These are phyloP conservation scores for Galbula dea DNA, from an alignment of 2,113 vertebrate genomes.

Conservation along the genomic window DNA sequence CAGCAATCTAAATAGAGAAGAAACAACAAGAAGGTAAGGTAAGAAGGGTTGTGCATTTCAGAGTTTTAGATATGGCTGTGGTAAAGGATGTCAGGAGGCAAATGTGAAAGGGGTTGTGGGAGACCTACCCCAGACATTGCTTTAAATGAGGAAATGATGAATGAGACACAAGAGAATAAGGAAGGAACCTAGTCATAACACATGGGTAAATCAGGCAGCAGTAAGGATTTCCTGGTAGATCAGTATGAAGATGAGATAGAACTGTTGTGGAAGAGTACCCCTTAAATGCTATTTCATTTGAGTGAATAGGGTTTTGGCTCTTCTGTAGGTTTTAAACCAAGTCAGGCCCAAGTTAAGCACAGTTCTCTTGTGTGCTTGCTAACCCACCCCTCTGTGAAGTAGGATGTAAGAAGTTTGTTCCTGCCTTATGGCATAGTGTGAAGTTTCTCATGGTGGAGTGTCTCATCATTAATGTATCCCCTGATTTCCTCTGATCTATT, in stretches of 20 bases:
- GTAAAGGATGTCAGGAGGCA: background rate
- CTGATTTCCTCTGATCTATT: background rate
- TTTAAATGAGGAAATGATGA: background rate
- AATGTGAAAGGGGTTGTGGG: background rate
- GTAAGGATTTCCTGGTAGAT: background rate
- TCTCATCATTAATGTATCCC: background rate
- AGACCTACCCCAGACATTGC: accelerated
- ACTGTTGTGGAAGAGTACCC: background rate
- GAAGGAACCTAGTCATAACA: background rate
- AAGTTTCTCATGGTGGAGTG: background rate
- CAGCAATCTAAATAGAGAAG: background rate
- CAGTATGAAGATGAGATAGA: background rate
- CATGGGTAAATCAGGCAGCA: background rate
- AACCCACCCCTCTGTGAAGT: background rate
- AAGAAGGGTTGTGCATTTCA: background rate
- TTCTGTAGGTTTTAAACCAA: background rate
- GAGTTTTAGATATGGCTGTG: background rate
- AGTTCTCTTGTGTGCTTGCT: background rate
- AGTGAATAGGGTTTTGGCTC: background rate
- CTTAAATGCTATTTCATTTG: background rate
- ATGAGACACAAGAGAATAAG: background rate
- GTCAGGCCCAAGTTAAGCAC: background rate
- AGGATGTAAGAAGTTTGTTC: background rate
- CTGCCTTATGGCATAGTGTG: accelerated
- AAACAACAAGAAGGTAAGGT: background rate